A percentile compares a stretch with the other conserved stretches of the same genome.
phyloP scores from a whole-genome alignment of 1,140 invertebrate genomes.

The Drosophila simulans region DNA sequence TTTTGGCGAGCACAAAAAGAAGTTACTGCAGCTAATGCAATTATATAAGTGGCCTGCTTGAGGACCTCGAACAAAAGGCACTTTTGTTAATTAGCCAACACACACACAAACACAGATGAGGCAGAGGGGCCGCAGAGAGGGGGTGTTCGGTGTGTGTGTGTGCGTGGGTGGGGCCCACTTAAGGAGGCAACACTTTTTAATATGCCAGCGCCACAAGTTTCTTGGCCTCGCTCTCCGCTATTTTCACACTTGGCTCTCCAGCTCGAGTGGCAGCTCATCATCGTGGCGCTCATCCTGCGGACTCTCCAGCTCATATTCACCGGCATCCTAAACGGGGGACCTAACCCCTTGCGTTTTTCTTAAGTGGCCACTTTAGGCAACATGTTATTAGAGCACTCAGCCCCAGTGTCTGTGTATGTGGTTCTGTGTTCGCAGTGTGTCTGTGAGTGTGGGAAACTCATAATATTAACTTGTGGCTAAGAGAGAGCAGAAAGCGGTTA shows the following conservation, averaged over 20 bases:
- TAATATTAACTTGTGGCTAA: slow-evolving; percentile 53
- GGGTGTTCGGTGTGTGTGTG: neutral
- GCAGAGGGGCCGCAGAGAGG: neutral
- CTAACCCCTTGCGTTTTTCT: slow-evolving; percentile 35
- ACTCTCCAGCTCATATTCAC: slow-evolving; percentile 13
- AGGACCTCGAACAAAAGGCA: slow-evolving; percentile 68
- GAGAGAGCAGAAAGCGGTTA: slow-evolving; percentile 39
- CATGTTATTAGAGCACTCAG: slow-evolving; percentile 61
- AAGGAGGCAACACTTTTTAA: slow-evolving; percentile 62
- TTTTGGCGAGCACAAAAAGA: slow-evolving; percentile 62
- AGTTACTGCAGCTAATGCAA: slow-evolving; percentile 74
- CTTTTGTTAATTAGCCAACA: slow-evolving; percentile 76
- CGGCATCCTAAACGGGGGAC: neutral
- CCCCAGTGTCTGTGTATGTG: slow-evolving; percentile 4
- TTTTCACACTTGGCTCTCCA: slow-evolving; percentile 55
- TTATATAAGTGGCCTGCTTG: slow-evolving; percentile 76
- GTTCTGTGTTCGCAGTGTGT: slow-evolving; percentile 11
- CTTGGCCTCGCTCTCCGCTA: slow-evolving; percentile 41
- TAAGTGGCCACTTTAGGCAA: slow-evolving; percentile 63
- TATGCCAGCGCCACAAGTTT: slow-evolving; percentile 46
- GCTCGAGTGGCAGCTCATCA: slow-evolving; percentile 44
- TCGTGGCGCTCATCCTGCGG: slow-evolving; percentile 7
- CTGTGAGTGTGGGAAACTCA: slow-evolving; percentile 53
- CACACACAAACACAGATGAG: slow-evolving; percentile 7
- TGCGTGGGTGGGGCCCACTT: slow-evolving; percentile 25